Evolutionary conservation across 2,113 vertebrate genomes (phyloP).

Genomic region (Bubalus kerabau): DNA sequence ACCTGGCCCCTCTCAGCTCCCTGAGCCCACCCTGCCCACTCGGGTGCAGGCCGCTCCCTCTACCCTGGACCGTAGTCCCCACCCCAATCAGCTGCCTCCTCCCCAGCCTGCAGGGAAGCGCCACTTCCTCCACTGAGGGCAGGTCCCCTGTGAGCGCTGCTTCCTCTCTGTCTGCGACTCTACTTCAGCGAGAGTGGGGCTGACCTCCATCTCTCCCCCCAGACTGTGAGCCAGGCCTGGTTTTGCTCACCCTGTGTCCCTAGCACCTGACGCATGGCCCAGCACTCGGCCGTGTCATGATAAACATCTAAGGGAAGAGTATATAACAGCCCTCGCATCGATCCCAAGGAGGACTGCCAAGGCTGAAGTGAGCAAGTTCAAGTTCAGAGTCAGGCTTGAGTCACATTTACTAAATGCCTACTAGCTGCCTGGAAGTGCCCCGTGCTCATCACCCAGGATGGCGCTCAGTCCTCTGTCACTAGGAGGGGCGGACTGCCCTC

Average conservation of each 20-base stretch:
- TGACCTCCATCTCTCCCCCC: neutral
- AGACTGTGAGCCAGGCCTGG: neutral
- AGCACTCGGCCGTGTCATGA: accelerated
- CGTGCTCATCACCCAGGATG: neutral
- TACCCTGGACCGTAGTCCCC: neutral
- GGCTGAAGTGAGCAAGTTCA: neutral
- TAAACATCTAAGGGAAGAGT: neutral
- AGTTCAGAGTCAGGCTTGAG: neutral
- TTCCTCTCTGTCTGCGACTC: neutral
- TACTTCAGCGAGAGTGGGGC: neutral
- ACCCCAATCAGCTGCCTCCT: neutral
- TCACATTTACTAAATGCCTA: neutral
- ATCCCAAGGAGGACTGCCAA: neutral
- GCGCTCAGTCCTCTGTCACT: neutral
- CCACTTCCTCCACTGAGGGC: neutral
- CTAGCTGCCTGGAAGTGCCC: neutral
- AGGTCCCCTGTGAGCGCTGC: neutral
- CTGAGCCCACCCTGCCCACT: neutral
- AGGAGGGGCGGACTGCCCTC: neutral
- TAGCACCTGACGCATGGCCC: neutral
- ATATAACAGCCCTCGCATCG: accelerated
- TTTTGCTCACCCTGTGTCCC: neutral
- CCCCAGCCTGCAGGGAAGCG: neutral
- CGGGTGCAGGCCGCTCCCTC: neutral
- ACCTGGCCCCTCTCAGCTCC: neutral